These are phyloP conservation scores for Anser brachyrhynchus DNA, from an alignment of 2,113 vertebrate species.

Conservation along the genomic window DNA sequence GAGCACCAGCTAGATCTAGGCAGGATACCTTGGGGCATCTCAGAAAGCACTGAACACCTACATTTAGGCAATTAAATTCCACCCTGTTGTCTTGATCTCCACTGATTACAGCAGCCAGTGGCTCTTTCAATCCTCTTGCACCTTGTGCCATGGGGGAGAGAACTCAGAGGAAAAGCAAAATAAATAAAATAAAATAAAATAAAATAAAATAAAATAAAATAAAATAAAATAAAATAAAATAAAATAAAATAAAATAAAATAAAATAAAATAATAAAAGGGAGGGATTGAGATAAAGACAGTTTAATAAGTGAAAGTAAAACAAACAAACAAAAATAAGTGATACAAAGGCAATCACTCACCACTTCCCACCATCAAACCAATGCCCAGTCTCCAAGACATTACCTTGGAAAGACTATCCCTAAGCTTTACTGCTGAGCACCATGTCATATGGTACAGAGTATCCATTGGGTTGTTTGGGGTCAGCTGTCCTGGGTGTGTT, in stretches of 20 bases:
- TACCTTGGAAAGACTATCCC: neutral
- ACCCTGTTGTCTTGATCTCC: neutral
- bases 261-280: too few species aligned
- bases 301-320: neutral
- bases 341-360: neutral
- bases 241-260: too few species aligned
- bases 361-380: neutral
- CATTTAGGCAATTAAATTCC: neutral
- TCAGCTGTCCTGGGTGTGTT: neutral
- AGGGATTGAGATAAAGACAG: neutral
- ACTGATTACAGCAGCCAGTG: neutral
- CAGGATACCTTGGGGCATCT: neutral
- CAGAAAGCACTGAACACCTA: neutral
- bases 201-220: too few species aligned
- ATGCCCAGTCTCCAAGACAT: neutral
- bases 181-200: too few species aligned
- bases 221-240: too few species aligned
- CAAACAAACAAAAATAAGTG: neutral
- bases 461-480: neutral
- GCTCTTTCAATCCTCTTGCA: neutral
- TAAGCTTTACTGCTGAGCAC: neutral
- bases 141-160: neutral
- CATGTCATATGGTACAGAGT: neutral
- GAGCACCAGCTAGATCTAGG: neutral
- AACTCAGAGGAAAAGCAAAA: neutral